Conservation (phyloP, 2,113 vertebrate genomes). For the Xyliphius kryptos region DNA sequence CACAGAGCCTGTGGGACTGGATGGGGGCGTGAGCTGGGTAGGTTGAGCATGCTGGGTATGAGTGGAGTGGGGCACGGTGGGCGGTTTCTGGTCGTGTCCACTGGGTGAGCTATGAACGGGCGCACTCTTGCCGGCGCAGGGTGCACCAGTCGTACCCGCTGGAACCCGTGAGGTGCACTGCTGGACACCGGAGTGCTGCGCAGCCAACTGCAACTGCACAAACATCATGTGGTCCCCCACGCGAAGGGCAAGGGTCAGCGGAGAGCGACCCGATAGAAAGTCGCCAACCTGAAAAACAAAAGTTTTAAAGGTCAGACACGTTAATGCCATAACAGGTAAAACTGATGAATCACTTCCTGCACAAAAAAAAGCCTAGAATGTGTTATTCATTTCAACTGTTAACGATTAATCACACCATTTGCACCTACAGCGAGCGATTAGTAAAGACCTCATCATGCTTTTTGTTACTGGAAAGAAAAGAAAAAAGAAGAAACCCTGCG, state of each 20-base stretch:
- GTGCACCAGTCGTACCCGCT: constrained; percentile 49
- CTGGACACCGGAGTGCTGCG: constrained; percentile 76
- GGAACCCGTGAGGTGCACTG: constrained; percentile 62
- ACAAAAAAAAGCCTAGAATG: background rate
- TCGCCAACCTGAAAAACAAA: constrained; percentile 79
- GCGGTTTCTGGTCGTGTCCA: background rate
- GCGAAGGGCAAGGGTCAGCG: constrained; percentile 86
- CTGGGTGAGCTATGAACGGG: background rate
- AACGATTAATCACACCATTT: too few relatives aligned
- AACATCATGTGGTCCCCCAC: constrained; percentile 99
- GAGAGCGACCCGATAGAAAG: constrained; percentile 91
- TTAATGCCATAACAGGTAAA: background rate
- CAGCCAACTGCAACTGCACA: constrained; percentile 90
- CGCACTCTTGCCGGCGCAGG: background rate
- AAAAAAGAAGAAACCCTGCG: too few relatives aligned
- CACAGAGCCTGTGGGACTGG: constrained; percentile 23
- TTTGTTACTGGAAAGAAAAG: too few relatives aligned
- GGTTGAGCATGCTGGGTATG: background rate
- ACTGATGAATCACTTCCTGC: background rate
- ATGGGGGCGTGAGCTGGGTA: constrained; percentile 6
- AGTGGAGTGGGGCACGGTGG: background rate
- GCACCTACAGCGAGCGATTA: too few relatives aligned
- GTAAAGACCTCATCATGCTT: too few relatives aligned
- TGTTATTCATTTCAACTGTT: too few relatives aligned
- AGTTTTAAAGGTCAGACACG: background rate